phyloP scores from a whole-genome alignment of 2,888 invertebrate genomes.

The Drosophila borealis region DNA sequence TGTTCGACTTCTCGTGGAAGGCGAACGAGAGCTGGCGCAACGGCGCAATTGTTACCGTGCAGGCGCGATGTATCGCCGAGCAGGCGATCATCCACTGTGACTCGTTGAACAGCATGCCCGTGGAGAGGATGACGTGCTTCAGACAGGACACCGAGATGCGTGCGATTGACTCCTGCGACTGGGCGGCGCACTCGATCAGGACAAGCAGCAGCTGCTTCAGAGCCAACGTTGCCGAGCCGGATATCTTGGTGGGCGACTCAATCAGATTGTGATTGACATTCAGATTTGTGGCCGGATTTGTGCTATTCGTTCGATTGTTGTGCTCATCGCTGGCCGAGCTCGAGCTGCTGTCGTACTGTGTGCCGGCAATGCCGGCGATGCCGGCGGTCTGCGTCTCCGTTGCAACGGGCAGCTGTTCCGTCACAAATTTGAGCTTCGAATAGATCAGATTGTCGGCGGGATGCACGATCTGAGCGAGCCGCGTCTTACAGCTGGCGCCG shows the following conservation, averaged over 20 bases:
- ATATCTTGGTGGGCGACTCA: constrained; percentile 85
- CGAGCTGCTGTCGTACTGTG: constrained; percentile 62
- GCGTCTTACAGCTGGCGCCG: constrained; percentile 69
- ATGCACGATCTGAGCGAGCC: constrained; percentile 83
- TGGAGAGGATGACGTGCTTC: constrained; percentile 92
- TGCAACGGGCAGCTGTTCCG: constrained; percentile 68
- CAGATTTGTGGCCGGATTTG: constrained; percentile 38
- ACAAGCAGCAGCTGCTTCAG: constrained; percentile 94
- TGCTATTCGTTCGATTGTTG: constrained; percentile 15
- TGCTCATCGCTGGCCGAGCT: constrained; percentile 53
- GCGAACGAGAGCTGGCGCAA: constrained; percentile 95
- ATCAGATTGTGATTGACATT: constrained; percentile 72
- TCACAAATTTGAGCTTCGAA: constrained; percentile 83
- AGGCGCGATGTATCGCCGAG: constrained; percentile 92
- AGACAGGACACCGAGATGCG: constrained; percentile 96
- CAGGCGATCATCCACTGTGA: constrained; percentile 95
- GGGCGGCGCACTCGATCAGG: constrained; percentile 95
- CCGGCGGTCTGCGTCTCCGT: neutral
- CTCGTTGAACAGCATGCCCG: constrained; percentile 92
- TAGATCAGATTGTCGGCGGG: constrained; percentile 83
- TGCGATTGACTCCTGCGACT: constrained; percentile 95
- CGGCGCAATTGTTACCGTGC: constrained; percentile 94
- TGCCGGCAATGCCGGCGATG: constrained; percentile 22
- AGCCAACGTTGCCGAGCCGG: constrained; percentile 90
- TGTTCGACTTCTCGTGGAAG: constrained; percentile 95